Evolutionary conservation across 2,113 vertebrate genomes (phyloP).

Genomic region (Pipra filicauda): DNA sequence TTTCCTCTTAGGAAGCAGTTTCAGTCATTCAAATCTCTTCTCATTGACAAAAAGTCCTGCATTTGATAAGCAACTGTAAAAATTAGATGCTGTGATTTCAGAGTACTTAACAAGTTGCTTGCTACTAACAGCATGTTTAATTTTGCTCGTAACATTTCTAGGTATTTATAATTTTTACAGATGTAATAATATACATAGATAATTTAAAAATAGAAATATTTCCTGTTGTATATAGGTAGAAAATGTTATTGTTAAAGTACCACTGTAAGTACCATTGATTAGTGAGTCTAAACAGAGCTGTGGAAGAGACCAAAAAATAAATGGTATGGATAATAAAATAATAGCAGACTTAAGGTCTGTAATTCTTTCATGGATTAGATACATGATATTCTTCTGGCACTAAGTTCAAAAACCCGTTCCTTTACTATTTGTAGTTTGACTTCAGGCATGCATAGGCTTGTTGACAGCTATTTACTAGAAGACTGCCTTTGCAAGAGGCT

Average conservation of each 20-base stretch:
- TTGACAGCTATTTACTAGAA: conserved; percentile 68
- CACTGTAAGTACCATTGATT: background rate
- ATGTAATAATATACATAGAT: background rate
- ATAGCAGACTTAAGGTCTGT: conserved; percentile 55
- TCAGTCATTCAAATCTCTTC: background rate
- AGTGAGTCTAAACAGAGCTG: conserved; percentile 31
- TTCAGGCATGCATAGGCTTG: conserved; percentile 67
- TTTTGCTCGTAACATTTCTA: background rate
- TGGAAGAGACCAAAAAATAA: conserved; percentile 42
- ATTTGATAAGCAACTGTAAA: background rate
- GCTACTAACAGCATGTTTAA: background rate
- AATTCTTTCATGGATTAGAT: conserved; percentile 70
- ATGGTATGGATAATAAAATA: conserved; percentile 65
- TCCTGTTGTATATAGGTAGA: background rate
- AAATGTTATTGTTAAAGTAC: background rate
- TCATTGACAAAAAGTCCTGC: background rate
- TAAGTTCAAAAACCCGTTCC: conserved; percentile 63
- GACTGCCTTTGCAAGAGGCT: conserved; percentile 34
- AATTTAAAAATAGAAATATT: background rate
- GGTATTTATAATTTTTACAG: background rate
- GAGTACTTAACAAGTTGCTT: background rate
- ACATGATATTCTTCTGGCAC: conserved; percentile 66
- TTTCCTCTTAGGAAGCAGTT: background rate
- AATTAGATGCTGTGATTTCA: background rate
- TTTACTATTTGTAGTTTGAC: conserved; percentile 66